A percentile compares a stretch with the other conserved stretches of the same genome.
These are phyloP conservation scores for Notiomystis cincta DNA, from an alignment of 2,113 vertebrate genomes.

Conservation along the genomic window DNA sequence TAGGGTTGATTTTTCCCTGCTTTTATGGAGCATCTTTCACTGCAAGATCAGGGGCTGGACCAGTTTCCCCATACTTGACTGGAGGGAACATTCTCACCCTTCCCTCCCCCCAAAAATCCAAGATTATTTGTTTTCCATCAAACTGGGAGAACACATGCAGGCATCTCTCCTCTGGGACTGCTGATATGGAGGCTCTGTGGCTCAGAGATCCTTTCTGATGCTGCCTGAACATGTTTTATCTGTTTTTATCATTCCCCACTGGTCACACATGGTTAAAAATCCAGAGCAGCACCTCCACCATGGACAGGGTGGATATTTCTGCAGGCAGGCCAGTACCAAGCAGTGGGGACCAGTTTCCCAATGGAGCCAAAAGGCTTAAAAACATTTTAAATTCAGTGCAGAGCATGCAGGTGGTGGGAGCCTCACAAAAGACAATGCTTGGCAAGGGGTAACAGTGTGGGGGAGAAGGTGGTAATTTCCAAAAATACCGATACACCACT, in stretches of 20 bases:
- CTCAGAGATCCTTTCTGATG: not conserved
- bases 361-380: not conserved
- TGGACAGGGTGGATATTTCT: not conserved
- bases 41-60: not conserved
- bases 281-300: not conserved
- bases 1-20: not conserved
- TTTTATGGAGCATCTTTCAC: not conserved
- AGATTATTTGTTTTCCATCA: not conserved
- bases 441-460: not conserved
- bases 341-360: not conserved
- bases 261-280: not conserved
- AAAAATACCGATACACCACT: not conserved
- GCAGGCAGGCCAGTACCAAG: not conserved
- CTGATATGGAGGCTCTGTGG: accelerated
- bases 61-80: not conserved
- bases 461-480: not conserved
- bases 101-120: accelerated
- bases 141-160: not conserved
- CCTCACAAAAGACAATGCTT: not conserved
- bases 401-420: not conserved
- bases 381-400: not conserved
- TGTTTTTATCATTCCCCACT: not conserved
- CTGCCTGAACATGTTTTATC: not conserved
- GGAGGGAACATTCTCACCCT: not conserved
- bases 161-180: not conserved